These are phyloP conservation scores for Sclerurus mexicanus DNA, from an alignment of 2,113 vertebrate genomes.

Conservation along the genomic window DNA sequence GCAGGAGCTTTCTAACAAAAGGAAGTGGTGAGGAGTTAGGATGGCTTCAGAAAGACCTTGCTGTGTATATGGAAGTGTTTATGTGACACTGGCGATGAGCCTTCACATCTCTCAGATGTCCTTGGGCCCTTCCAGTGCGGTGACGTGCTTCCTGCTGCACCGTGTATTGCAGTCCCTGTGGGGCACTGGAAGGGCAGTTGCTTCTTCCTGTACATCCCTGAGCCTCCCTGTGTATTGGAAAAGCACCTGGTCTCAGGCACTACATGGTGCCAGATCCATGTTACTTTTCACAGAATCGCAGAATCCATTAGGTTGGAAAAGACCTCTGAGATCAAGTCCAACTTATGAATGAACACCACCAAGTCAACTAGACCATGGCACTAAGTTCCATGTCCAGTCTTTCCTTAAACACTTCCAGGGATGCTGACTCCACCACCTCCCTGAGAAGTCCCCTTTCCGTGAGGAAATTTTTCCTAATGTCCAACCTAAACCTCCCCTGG, in stretches of 20 bases:
- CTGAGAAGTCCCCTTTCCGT: background rate
- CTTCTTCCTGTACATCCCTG: background rate
- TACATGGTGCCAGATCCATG: background rate
- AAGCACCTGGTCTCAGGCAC: background rate
- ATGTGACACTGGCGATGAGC: background rate
- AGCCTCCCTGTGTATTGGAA: rapidly evolving
- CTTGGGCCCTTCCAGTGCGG: background rate
- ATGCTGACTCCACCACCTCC: background rate
- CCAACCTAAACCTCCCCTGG: background rate
- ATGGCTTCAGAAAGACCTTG: background rate
- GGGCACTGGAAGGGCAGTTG: background rate
- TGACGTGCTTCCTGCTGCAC: background rate
- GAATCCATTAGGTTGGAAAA: background rate
- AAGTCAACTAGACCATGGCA: background rate
- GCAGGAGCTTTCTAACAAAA: background rate
- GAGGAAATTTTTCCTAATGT: background rate
- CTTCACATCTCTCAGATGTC: background rate
- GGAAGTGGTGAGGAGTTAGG: background rate
- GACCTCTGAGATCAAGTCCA: background rate
- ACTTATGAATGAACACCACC: background rate
- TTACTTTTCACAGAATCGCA: background rate
- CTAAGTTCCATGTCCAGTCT: background rate
- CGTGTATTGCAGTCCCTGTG: background rate
- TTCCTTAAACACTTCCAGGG: background rate
- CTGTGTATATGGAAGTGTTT: background rate